Evolutionary conservation across 2,113 vertebrate genomes (phyloP), one percentile per base, ranked within the genome.

Genomic region (Melanerpes aurifrons): DNA sequence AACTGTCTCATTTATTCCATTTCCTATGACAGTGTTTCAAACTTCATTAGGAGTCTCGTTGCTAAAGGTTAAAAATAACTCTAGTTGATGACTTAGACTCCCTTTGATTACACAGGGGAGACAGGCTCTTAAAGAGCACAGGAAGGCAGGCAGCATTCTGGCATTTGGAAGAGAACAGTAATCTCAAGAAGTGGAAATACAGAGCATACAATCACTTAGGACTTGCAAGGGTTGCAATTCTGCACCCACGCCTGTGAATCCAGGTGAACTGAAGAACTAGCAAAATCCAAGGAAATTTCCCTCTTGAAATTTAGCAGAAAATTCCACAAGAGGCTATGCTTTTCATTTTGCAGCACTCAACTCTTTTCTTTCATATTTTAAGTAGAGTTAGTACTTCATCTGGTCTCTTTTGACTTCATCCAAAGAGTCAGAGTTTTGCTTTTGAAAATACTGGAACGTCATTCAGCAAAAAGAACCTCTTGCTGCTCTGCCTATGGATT

Each of bases 41-140:
- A 68, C 28, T 72, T 37, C 64, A 29, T 89, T 76, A 76, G 35
- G 4, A 54, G 29, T 80, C 87, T 85, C 56, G 35, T 62, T 47
- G 35, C 12, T 85, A 76, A 82, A 82, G 12, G 35, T 79, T 94
- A 87, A 92, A 91, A 94, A 80, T 89, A 94, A 58, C 56, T 89
- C 62, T 21, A 76, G 59, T 21, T 79, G 59, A 70, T 87, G 40
- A 82, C 48, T 84, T 28, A 64, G 32, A 15, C 37, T 91, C 25
- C 3, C 37, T 87, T 76, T 81, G 26, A 56, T 32, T 79, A 45
- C 45, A 21, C 12, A 40, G 17, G 6, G 10, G 13, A 56, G 59
- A 76, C 26, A 43, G 11, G 71, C 63, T 86, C 32, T 74, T 63
- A 82, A 61, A 78, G 82, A 54, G 21, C 47, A n/a, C 1, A 0